Conservation (phyloP, 2,113 vertebrate species). For the Rhea americana region DNA sequence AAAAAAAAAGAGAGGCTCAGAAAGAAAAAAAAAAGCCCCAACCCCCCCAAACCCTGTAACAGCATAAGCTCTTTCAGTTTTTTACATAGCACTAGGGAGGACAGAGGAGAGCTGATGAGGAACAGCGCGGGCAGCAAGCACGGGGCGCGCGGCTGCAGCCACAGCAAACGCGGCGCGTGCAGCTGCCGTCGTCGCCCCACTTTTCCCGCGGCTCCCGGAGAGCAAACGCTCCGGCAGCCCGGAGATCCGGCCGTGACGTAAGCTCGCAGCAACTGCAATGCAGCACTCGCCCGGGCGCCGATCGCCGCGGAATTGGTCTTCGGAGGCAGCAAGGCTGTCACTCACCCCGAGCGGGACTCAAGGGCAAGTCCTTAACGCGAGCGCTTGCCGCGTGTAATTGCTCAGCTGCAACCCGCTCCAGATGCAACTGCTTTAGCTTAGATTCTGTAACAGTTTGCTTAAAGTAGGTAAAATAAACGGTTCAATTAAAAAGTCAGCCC, state of each 20-base stretch:
- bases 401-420: conserved; percentile 31
- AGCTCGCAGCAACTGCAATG: conserved; percentile 62
- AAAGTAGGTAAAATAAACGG: conserved; percentile 53
- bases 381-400: background rate
- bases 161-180: background rate
- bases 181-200: background rate
- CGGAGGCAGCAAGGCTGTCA: conserved; percentile 6
- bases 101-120: background rate
- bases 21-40: background rate
- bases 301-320: conserved; percentile 23
- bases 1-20: background rate
- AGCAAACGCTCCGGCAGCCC: background rate
- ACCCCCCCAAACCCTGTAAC: background rate
- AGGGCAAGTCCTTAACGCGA: conserved; percentile 33
- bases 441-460: conserved; percentile 19
- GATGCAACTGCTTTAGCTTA: background rate
- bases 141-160: fast-evolving
- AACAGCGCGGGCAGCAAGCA: background rate
- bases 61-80: background rate
- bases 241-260: background rate
- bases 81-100: background rate
- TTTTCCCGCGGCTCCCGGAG: background rate
- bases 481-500: conserved; percentile 32
- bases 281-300: conserved; percentile 3
- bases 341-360: conserved; percentile 5